Conservation (phyloP, 2,113 vertebrate species). For the Mustela nigripes region DNA sequence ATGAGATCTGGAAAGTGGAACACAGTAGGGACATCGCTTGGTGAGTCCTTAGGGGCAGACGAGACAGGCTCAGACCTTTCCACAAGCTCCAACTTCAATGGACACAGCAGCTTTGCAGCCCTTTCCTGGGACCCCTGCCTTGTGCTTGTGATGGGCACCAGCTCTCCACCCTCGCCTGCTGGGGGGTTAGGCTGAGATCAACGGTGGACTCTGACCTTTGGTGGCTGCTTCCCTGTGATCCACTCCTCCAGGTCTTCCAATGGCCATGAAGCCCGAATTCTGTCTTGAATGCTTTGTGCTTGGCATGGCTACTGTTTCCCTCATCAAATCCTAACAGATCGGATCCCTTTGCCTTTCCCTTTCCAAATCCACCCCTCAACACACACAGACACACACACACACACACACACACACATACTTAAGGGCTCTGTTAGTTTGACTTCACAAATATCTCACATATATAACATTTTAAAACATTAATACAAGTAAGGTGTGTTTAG, state of each 20-base stretch:
- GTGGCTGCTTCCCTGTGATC: background rate
- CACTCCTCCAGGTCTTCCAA: background rate
- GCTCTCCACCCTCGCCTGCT: background rate
- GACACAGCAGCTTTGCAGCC: background rate
- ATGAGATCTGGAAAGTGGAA: background rate
- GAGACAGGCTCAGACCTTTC: background rate
- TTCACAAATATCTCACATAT: background rate
- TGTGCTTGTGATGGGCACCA: too few species aligned
- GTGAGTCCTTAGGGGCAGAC: background rate
- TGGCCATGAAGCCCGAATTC: background rate
- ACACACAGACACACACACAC: background rate
- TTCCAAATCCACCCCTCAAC: background rate
- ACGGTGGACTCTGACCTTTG: background rate
- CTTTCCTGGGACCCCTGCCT: background rate
- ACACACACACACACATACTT: background rate
- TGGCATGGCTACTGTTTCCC: background rate
- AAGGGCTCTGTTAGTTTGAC: background rate
- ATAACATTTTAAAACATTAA: background rate
- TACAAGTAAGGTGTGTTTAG: background rate
- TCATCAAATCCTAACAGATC: background rate
- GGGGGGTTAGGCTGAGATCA: background rate
- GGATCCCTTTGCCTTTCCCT: background rate
- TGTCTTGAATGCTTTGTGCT: background rate
- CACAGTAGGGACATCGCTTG: background rate
- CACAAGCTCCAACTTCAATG: fast-evolving